phyloP scores from a whole-genome alignment of 2,113 vertebrate species.

The Butastur rufipennis region DNA sequence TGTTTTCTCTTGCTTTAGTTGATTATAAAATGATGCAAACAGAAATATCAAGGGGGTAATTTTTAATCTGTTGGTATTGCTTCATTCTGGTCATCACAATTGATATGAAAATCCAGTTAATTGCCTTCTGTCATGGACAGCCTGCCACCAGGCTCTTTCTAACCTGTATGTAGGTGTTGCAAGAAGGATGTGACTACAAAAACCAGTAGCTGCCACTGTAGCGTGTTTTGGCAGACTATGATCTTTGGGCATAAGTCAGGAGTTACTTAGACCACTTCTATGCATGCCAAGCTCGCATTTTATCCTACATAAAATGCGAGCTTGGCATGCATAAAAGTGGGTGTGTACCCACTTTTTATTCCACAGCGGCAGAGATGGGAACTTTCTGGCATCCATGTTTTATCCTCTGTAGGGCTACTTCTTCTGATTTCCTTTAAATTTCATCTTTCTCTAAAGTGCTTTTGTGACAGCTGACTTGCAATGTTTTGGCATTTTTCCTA shows the following conservation, averaged over 20 bases:
- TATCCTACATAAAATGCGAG: neutral
- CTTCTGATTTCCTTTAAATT: neutral
- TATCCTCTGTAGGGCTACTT: neutral
- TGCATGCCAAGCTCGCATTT: neutral
- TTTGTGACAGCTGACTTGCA: neutral
- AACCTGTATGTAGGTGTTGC: neutral
- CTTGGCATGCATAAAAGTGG: neutral
- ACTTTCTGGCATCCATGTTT: neutral
- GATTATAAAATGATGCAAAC: neutral
- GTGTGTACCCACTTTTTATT: neutral
- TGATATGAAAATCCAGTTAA: neutral
- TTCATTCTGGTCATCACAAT: neutral
- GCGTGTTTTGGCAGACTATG: neutral
- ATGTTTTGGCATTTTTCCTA: neutral
- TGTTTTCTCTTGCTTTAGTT: neutral
- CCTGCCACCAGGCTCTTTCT: neutral
- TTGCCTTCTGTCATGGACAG: neutral
- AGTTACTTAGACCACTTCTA: neutral
- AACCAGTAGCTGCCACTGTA: neutral
- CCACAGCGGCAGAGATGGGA: neutral
- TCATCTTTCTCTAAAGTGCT: neutral
- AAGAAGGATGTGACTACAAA: neutral
- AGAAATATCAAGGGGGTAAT: neutral
- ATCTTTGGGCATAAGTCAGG: neutral
- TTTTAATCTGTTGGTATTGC: neutral